Conservation (phyloP, 2,113 vertebrate species). For the Potamarius usumacintae region DNA sequence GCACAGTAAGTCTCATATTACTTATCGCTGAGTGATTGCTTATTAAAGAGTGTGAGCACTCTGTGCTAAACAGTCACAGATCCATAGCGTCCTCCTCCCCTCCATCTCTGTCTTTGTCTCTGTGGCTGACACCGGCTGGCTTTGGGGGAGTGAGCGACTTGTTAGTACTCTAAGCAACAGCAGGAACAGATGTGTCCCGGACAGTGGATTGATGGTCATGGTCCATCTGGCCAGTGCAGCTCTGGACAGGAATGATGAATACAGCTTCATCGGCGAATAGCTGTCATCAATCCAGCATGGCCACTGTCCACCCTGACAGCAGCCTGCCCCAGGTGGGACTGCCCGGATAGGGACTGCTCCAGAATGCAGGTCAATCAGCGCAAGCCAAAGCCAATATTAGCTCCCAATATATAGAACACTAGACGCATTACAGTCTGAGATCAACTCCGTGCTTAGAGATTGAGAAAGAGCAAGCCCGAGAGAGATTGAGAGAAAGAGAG, state of each 20-base stretch:
- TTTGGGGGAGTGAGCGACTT: conserved; percentile 96
- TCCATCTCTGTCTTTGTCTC: conserved; percentile 57
- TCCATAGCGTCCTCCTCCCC: conserved; percentile 22
- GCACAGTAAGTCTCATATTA: conserved; percentile 5
- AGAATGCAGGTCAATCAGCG: conserved; percentile 93
- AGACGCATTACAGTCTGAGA: conserved; percentile 71
- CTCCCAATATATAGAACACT: conserved; percentile 84
- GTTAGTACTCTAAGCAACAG: conserved; percentile 98
- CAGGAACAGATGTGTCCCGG: conserved; percentile 99
- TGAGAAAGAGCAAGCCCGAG: conserved; percentile 22
- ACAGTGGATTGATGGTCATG: conserved; percentile 99
- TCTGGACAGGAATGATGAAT: conserved; percentile 99
- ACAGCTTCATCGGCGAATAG: conserved; percentile 99
- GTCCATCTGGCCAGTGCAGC: conserved; percentile 99
- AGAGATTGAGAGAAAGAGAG: conserved; percentile 29
- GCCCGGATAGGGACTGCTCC: conserved; percentile 81
- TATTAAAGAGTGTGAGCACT: conserved; percentile 23
- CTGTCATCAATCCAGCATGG: conserved; percentile 98
- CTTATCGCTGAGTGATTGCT: conserved; percentile 32
- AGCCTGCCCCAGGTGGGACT: conserved; percentile 93
- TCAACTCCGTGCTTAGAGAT: conserved; percentile 51
- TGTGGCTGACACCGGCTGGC: conserved; percentile 85
- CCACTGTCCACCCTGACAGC: conserved; percentile 93
- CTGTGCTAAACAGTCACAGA: conserved; percentile 26
- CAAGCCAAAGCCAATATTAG: conserved; percentile 80